These are phyloP conservation scores for Drosophila anomelani DNA, from an alignment of 2,888 invertebrate species.

Conservation along the genomic window DNA sequence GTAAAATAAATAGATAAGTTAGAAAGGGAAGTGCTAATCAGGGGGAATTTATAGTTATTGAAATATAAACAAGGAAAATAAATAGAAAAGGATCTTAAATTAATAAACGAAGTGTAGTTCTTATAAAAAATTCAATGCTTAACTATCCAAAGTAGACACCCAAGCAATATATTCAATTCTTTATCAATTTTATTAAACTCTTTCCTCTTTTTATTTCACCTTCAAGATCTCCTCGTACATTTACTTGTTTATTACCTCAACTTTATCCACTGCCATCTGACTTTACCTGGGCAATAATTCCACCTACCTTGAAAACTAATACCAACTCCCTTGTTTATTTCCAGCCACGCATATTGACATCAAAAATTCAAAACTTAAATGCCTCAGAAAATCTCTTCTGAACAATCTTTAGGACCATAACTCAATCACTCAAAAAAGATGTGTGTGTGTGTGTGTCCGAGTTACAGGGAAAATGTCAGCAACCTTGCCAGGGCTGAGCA, in stretches of 20 bases:
- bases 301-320: conserved; percentile 14
- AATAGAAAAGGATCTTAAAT: neutral
- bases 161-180: neutral
- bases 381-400: conserved; percentile 14
- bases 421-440: conserved; percentile 32
- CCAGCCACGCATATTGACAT: conserved; percentile 19
- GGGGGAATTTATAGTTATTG: neutral
- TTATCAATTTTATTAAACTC: neutral
- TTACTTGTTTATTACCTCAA: conserved; percentile 7
- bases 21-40: neutral
- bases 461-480: conserved; percentile 40
- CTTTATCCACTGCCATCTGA: neutral
- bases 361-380: conserved; percentile 17
- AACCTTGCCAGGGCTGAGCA: conserved; percentile 32
- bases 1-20: neutral
- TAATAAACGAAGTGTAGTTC: too few species aligned
- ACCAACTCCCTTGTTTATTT: conserved; percentile 1
- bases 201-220: neutral
- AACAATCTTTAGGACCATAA: conserved; percentile 30
- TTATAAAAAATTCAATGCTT: too few species aligned
- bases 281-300: conserved; percentile 7
- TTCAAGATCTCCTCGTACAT: neutral
- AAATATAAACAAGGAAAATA: neutral
- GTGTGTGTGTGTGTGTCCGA: conserved; percentile 6
- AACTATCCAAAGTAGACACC: neutral